A percentile compares a stretch with the other conserved stretches of the same genome.
Conservation (phyloP, 2,797 vertebrate species). For the Babyrousa celebensis region DNA sequence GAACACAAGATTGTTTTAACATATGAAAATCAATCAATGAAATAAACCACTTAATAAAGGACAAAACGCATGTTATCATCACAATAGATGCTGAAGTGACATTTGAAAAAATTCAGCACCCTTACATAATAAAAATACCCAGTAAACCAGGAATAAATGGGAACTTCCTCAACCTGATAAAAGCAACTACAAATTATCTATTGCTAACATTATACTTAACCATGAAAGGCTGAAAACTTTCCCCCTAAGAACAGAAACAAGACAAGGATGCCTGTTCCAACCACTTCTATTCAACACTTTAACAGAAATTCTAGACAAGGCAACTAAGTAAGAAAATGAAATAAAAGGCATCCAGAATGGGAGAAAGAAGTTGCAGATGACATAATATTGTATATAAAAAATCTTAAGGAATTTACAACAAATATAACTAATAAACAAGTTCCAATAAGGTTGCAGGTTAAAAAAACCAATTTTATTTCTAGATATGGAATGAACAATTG, state of each 20-base stretch:
- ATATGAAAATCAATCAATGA: slow-evolving; percentile 37
- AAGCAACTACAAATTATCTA: not conserved
- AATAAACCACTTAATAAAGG: not conserved
- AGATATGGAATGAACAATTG: not conserved
- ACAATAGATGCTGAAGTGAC: slow-evolving; percentile 13
- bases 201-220: not conserved
- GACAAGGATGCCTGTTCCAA: not conserved
- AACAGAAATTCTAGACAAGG: not conserved
- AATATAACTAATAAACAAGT: slow-evolving; percentile 28
- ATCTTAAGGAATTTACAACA: slow-evolving; percentile 11
- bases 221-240: not conserved
- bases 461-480: slow-evolving; percentile 19
- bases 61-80: slow-evolving; percentile 15
- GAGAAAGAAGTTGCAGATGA: not conserved
- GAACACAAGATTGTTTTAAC: slow-evolving; percentile 21
- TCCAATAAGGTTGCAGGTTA: not conserved
- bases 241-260: not conserved
- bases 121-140: not conserved
- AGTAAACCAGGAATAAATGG: slow-evolving; percentile 6
- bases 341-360: not conserved
- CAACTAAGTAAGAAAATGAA: slow-evolving; percentile 8
- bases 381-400: not conserved
- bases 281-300: not conserved
- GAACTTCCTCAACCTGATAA: not conserved
- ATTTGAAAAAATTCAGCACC: slow-evolving; percentile 56